A percentile compares a stretch with the other conserved stretches of the same genome.
Evolutionary conservation across 1,140 invertebrate species (phyloP).

Genomic region (Goniozus legneri): DNA sequence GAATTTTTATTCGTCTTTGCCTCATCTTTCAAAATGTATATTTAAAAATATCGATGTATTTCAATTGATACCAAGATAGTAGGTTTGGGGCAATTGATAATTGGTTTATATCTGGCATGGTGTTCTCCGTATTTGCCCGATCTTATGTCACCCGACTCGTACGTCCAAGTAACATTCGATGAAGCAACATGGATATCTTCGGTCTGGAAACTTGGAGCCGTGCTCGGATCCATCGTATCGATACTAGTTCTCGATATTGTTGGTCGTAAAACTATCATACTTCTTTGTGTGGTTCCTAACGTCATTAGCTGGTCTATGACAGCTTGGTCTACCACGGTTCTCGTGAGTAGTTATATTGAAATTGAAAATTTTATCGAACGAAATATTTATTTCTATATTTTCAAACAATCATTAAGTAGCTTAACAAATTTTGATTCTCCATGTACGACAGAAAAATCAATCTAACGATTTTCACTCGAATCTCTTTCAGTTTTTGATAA

Average conservation of each 20-base stretch:
- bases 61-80: neutral
- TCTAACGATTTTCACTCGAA: neutral
- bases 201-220: conserved; percentile 5
- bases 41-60: no score
- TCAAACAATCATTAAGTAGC: no score
- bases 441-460: no score
- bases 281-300: conserved; percentile 59
- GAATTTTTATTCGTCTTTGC: no score
- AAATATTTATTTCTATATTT: no score
- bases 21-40: no score
- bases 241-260: conserved; percentile 29
- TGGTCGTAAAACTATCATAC: conserved; percentile 64
- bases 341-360: neutral
- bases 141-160: conserved; percentile 2
- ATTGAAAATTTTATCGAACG: no score
- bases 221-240: conserved; percentile 1
- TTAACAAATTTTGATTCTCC: no score
- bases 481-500: conserved; percentile 4
- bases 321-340: conserved; percentile 24
- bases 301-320: conserved; percentile 62
- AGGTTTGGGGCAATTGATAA: conserved; percentile 11
- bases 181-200: conserved; percentile 20
- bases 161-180: conserved; percentile 10
- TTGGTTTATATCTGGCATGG: conserved; percentile 19
- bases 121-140: conserved; percentile 19